A percentile compares a stretch with the other conserved stretches of the same genome.
Evolutionary conservation across 2,113 vertebrate species (phyloP).

Genomic region (Thalassarche chlororhynchos): DNA sequence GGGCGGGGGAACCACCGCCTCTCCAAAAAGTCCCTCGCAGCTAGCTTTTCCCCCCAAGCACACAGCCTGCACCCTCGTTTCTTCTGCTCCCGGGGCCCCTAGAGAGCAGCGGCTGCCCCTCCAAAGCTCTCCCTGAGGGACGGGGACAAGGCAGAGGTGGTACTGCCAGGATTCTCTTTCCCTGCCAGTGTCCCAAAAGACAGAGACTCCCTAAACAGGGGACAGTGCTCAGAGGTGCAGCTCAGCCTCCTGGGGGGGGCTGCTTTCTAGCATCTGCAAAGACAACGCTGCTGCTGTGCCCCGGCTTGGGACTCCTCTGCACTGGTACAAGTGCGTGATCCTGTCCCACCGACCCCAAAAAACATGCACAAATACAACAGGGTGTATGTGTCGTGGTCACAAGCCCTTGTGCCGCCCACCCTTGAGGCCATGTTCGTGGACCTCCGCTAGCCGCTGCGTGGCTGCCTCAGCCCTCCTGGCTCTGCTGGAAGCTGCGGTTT

Average conservation of each 20-base stretch:
- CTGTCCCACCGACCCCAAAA: not conserved
- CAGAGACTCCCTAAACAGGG: not conserved
- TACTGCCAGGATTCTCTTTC: not conserved
- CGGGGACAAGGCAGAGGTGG: not conserved
- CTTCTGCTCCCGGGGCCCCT: not conserved
- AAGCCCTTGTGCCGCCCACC: too few species aligned
- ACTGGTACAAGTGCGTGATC: rapidly evolving
- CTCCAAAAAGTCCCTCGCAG: not conserved
- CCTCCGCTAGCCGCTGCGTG: rapidly evolving
- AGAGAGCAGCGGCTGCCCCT: not conserved
- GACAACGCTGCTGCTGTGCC: not conserved
- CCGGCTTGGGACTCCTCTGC: not conserved
- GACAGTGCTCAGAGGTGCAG: not conserved
- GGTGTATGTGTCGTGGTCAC: too few species aligned
- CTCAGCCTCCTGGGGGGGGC: not conserved
- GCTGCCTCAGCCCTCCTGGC: not conserved
- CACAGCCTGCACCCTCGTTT: not conserved
- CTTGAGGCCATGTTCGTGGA: too few species aligned
- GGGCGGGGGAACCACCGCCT: not conserved
- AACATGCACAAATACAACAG: too few species aligned
- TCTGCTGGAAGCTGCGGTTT: not conserved
- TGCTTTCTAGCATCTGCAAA: not conserved
- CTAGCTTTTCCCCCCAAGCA: not conserved
- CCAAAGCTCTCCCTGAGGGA: not conserved
- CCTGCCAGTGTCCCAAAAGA: not conserved